Evolutionary conservation across 2,888 invertebrate genomes (phyloP), one percentile per base, ranked within the genome.

Genomic region (Panzeria rudis): DNA sequence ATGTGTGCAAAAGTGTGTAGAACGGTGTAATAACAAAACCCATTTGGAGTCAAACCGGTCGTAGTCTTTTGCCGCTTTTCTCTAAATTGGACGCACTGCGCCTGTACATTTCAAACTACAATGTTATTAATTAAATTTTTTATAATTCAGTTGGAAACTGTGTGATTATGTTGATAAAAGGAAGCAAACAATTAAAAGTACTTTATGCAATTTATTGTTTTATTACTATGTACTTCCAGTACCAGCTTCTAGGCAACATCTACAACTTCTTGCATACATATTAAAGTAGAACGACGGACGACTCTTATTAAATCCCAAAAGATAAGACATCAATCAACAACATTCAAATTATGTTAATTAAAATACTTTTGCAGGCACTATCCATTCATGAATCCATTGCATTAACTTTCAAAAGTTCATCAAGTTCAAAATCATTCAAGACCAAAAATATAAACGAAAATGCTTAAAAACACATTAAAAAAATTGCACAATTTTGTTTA

Each of bases 401-500:
- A 69, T 38, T 59, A 75, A 61, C 71, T 77, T 54, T 77, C 41
- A 61, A 76, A 71, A 81, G 81, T 84, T 84, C 81, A 81, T 38
- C 68, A 69, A 85, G 81, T 85, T 85, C 81, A 85, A 81, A 82
- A 81, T 72, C 72, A 76, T 75, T 44, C 25, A 44, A 23, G n/a
- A 32, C 13, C 56, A 71, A 44, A 29, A 38, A 9, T 7, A 25
- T 20, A 25, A 52, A 52, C 23, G 41, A 44, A 44, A 59, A 61
- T 59, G 59, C 25, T 50, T 44, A 20, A 71, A 62, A 52, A 35
- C 41, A n/a, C 23, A 32, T 68, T 59, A 9, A 38, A 50, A 68
- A 85, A 66, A 82, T 85, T 85, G 78, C 81, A 81, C 81, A 85
- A 85, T 54, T 50, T 81, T 50, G 47, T 41, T 78, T 77, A 47